These are phyloP conservation scores for Ophonus ardosiacus DNA, from an alignment of 2,888 invertebrate genomes.

Conservation along the genomic window DNA sequence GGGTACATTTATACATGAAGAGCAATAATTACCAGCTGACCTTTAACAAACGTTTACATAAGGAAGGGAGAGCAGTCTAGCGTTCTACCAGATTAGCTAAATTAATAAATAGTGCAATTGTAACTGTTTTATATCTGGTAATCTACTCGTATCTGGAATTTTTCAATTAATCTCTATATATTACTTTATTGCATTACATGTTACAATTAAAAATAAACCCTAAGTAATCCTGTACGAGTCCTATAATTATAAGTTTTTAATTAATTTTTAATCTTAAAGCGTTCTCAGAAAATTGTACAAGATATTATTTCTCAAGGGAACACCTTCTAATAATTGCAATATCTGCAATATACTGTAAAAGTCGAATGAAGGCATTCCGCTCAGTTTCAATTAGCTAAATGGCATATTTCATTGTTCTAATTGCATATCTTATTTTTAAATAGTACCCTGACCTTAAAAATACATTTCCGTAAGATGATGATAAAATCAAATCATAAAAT, in stretches of 20 bases:
- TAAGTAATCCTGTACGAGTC: background rate
- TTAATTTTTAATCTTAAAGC: background rate
- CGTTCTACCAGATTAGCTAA: background rate
- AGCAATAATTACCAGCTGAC: too few species aligned
- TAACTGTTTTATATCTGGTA: background rate
- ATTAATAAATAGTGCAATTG: background rate
- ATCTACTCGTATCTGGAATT: background rate
- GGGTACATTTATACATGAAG: too few species aligned
- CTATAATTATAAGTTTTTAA: background rate
- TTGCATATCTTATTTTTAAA: too few species aligned
- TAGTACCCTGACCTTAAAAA: too few species aligned
- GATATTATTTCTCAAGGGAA: background rate
- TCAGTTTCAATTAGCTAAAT: too few species aligned
- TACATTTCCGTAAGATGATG: too few species aligned
- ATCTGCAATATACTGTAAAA: background rate
- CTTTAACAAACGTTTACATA: too few species aligned
- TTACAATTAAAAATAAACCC: background rate
- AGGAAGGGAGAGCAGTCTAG: background rate
- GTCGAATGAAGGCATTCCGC: too few species aligned
- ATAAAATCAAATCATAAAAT: too few species aligned
- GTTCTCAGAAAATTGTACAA: background rate
- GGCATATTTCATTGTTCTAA: too few species aligned
- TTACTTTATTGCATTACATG: background rate
- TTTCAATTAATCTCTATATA: background rate
- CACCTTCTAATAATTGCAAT: background rate